Evolutionary conservation across 2,797 vertebrate genomes (phyloP).

Genomic region (Moxostoma hubbsi): DNA sequence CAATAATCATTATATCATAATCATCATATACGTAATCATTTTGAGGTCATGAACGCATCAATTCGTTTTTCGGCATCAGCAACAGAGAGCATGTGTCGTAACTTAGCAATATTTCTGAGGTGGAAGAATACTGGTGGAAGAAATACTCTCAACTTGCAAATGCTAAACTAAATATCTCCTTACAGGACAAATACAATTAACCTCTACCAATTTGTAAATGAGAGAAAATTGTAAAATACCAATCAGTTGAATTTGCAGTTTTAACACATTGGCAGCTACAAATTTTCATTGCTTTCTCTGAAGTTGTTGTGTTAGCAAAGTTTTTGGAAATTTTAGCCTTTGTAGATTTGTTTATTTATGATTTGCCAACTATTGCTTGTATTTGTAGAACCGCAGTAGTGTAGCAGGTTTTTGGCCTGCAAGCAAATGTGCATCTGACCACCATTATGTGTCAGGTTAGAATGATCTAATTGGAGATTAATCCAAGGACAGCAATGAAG

Average conservation of each 20-base stretch:
- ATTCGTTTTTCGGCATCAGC: too few relatives aligned
- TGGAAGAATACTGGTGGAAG: too few relatives aligned
- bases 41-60: too few relatives aligned
- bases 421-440: neutral
- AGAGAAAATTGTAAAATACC: neutral
- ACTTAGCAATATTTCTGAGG: too few relatives aligned
- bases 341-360: conserved; percentile 12
- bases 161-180: neutral
- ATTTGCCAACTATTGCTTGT: neutral
- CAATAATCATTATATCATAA: too few relatives aligned
- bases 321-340: neutral
- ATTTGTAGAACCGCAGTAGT: neutral
- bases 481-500: conserved; percentile 28
- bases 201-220: neutral
- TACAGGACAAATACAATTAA: neutral
- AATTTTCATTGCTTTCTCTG: neutral
- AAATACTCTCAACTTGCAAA: neutral
- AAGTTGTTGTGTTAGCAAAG: neutral
- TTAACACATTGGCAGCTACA: neutral
- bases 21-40: too few relatives aligned
- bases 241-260: too few relatives aligned
- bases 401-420: neutral
- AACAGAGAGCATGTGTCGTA: too few relatives aligned
- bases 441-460: neutral
- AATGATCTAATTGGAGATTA: conserved; percentile 14